Evolutionary conservation across 2,113 vertebrate species (phyloP).

Genomic region (Pongo abelii): DNA sequence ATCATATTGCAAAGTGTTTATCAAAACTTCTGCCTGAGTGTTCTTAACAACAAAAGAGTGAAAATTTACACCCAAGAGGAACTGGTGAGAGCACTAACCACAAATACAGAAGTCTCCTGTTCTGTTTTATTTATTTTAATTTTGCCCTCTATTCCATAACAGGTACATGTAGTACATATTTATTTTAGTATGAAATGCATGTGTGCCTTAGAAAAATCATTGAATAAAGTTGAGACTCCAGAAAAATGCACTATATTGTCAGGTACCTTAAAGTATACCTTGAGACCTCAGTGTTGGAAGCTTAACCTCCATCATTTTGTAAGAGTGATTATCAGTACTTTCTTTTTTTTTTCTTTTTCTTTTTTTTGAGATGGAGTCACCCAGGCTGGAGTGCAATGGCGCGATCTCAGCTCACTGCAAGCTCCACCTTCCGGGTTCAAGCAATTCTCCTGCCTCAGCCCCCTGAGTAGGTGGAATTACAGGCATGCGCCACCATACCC

Average conservation of each 20-base stretch:
- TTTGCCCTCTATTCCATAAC: neutral
- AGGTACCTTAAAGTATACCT: neutral
- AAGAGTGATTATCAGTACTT: neutral
- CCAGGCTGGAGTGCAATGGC: no score
- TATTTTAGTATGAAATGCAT: slow-evolving; percentile 16
- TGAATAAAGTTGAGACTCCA: neutral
- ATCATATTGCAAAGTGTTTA: neutral
- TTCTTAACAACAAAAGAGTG: neutral
- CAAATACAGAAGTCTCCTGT: neutral
- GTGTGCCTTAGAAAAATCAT: neutral
- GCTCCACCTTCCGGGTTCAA: no score
- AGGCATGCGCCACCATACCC: rapidly evolving
- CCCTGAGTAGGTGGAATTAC: no score
- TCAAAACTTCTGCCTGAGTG: neutral
- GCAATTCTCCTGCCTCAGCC: no score
- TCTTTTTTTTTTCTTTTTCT: neutral
- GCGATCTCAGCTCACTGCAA: no score
- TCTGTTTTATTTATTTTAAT: slow-evolving; percentile 16
- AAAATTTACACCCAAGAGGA: neutral
- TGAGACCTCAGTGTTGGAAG: neutral
- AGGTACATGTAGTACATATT: neutral
- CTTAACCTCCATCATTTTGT: neutral
- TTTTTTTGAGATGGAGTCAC: no score
- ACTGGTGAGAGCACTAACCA: neutral
- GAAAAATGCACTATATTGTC: neutral